Percentiles rank a stretch among this genome's conserved stretches.
These are phyloP conservation scores for Halictus quadricinctus DNA, from an alignment of 2,888 invertebrate genomes.

Conservation along the genomic window DNA sequence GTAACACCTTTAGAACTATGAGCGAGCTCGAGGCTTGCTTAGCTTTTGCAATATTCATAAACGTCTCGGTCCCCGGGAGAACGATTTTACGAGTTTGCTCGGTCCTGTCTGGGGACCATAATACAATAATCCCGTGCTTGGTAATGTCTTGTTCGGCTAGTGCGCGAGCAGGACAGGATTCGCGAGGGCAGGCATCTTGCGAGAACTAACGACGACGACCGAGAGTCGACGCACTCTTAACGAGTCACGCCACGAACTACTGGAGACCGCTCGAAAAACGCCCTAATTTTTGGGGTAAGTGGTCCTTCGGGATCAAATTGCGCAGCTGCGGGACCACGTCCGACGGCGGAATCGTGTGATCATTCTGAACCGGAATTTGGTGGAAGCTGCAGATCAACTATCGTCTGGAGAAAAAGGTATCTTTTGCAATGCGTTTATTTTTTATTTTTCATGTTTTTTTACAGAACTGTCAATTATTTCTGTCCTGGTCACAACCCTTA, in stretches of 20 bases:
- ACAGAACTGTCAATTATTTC: too few species aligned
- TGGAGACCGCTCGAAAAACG: background rate
- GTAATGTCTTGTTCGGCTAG: conserved; percentile 6
- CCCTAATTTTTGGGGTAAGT: background rate
- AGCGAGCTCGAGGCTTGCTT: background rate
- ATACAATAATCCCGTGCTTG: background rate
- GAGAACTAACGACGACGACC: background rate
- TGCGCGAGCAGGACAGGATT: background rate
- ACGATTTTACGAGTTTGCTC: conserved; percentile 14
- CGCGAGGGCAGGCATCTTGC: background rate
- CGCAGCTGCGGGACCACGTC: background rate
- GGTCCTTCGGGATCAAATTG: background rate
- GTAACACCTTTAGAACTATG: background rate
- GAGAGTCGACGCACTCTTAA: background rate
- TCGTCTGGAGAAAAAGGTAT: background rate
- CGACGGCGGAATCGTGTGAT: background rate
- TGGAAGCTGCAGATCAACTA: background rate
- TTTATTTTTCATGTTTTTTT: too few species aligned
- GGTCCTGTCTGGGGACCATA: background rate
- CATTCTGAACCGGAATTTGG: background rate
- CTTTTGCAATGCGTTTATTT: too few species aligned
- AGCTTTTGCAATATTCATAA: conserved; percentile 16
- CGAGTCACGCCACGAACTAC: background rate
- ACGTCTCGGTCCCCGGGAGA: background rate
- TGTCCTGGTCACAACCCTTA: too few species aligned